Percentiles rank a stretch among this genome's conserved stretches.
These are phyloP conservation scores for cattle (Bos taurus) DNA, from an alignment of 2,113 vertebrate species.

Conservation along the genomic window DNA sequence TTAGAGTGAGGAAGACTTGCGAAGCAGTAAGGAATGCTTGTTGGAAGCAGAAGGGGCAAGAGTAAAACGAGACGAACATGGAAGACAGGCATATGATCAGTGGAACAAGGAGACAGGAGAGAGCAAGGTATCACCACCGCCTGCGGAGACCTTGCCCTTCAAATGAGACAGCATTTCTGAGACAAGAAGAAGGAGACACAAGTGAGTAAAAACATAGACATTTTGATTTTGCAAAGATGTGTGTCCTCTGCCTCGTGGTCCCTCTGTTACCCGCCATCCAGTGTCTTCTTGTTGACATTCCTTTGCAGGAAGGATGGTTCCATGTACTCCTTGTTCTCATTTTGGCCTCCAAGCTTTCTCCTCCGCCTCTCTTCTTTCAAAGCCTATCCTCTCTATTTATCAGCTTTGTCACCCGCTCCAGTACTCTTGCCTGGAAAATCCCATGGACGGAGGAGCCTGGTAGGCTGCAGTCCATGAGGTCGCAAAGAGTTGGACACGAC, in stretches of 20 bases:
- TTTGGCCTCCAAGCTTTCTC: not conserved
- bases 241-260: not conserved
- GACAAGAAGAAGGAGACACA: not conserved
- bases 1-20: not conserved
- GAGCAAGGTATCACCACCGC: not conserved
- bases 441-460: accelerated
- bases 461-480: not conserved
- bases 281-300: not conserved
- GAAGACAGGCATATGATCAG: not conserved
- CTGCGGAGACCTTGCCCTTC: not conserved
- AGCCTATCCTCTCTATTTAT: not conserved
- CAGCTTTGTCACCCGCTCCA: not conserved
- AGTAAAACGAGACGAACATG: not conserved
- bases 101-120: not conserved
- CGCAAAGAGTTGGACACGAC: accelerated
- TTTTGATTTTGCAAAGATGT: not conserved
- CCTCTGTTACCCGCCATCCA: not conserved
- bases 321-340: not conserved
- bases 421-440: not conserved
- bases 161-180: not conserved
- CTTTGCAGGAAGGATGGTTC: not conserved
- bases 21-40: not conserved
- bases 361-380: not conserved
- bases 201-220: not conserved
- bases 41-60: not conserved